These are phyloP conservation scores for Cyprinodon tularosa DNA, from an alignment of 2,113 vertebrate species.

Conservation along the genomic window DNA sequence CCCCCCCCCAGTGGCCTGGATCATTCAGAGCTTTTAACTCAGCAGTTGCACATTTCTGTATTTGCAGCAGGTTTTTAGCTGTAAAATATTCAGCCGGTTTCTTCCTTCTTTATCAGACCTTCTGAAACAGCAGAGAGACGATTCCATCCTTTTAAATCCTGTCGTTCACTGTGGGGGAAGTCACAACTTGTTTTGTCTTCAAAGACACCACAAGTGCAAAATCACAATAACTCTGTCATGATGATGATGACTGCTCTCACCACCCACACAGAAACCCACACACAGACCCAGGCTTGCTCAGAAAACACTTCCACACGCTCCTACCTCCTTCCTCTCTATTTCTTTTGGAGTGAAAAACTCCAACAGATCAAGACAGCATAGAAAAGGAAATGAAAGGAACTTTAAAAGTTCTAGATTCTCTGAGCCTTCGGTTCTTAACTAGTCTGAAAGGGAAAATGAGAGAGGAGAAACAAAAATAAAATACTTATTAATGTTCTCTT, in stretches of 20 bases:
- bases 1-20: too few species aligned
- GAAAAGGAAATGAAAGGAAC: neutral
- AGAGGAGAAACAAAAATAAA: neutral
- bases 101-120: too few species aligned
- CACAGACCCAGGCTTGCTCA: constrained; percentile 23
- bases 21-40: too few species aligned
- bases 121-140: neutral
- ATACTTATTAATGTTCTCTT: neutral
- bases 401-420: neutral
- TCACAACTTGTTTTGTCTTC: neutral
- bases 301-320: constrained; percentile 46
- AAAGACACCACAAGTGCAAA: neutral
- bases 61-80: too few species aligned
- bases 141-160: neutral
- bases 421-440: too few species aligned
- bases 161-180: neutral
- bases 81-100: neutral
- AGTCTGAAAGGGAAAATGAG: too few species aligned
- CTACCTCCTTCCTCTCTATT: constrained; percentile 14
- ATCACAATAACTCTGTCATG: neutral
- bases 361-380: neutral
- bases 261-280: neutral
- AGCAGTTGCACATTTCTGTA: too few species aligned
- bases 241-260: neutral
- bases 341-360: neutral